phyloP scores from a whole-genome alignment of 2,888 invertebrate species.

The Chaitophorus viminalis region DNA sequence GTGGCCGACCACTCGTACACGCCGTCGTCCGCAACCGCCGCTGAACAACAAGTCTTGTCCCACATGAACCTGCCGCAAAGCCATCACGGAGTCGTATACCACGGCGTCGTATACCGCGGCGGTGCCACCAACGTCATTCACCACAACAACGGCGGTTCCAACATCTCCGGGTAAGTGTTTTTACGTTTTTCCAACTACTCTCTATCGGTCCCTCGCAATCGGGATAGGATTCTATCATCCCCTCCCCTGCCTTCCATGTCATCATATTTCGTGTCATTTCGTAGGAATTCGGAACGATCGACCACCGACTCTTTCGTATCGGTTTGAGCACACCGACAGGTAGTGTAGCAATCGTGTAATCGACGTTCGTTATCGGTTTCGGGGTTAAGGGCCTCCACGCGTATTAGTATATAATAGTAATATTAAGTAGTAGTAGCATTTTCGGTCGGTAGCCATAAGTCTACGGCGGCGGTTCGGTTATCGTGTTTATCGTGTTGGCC shows the following conservation, averaged over 20 bases:
- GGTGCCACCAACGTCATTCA: slow-evolving; percentile 46
- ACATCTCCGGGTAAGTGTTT: slow-evolving; percentile 35
- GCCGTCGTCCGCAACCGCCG: slow-evolving; percentile 13
- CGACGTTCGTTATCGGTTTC: slow-evolving; percentile 10
- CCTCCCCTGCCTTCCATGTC: no score
- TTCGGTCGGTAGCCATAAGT: not conserved
- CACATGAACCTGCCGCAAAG: slow-evolving; percentile 22
- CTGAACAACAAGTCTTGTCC: slow-evolving; percentile 29
- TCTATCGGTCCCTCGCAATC: not conserved
- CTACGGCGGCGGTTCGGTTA: not conserved
- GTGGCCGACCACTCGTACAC: slow-evolving; percentile 58
- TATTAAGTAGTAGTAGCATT: no score
- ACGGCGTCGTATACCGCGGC: slow-evolving; percentile 17
- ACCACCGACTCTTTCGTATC: no score
- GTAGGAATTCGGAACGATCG: no score
- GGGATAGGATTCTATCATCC: not conserved
- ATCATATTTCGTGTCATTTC: not conserved
- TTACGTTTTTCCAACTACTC: not conserved
- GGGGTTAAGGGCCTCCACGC: slow-evolving; percentile 41
- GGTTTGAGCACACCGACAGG: no score
- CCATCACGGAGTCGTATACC: slow-evolving; percentile 24
- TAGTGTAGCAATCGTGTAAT: slow-evolving; percentile 6
- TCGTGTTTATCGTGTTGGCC: not conserved
- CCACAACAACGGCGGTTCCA: slow-evolving; percentile 38
- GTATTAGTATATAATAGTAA: no score